phyloP scores from a whole-genome alignment of 2,888 invertebrate species.

The Tetragonula carbonaria region DNA sequence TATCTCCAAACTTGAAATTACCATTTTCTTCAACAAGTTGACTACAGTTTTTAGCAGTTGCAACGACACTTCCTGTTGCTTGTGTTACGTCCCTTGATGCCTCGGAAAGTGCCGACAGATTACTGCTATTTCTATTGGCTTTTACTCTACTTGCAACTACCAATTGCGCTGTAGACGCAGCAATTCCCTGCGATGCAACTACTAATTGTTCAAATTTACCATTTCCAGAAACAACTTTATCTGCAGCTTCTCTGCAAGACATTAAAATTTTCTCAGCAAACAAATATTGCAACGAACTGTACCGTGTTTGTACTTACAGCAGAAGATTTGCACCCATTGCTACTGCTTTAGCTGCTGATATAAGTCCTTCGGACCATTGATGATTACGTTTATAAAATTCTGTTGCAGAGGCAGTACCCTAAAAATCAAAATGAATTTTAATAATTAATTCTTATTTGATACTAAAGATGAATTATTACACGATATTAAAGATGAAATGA shows the following conservation, averaged over 20 bases:
- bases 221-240: conserved; percentile 93
- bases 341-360: conserved; percentile 98
- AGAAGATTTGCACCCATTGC: conserved; percentile 97
- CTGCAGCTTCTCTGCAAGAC: conserved; percentile 92
- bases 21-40: conserved; percentile 88
- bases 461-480: no score
- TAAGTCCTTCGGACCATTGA: conserved; percentile 99
- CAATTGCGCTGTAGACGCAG: conserved; percentile 97
- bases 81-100: conserved; percentile 96
- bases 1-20: conserved; percentile 21
- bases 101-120: conserved; percentile 91
- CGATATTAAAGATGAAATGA: no score
- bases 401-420: conserved; percentile 92
- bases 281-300: not conserved
- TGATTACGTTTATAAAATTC: conserved; percentile 99
- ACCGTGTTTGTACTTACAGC: conserved; percentile 87
- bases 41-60: conserved; percentile 95
- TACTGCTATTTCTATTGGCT: conserved; percentile 92
- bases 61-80: conserved; percentile 96
- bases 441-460: no score
- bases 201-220: conserved; percentile 97
- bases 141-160: conserved; percentile 98
- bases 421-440: conserved; percentile 29
- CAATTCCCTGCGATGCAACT: conserved; percentile 98
- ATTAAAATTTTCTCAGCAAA: conserved; percentile 6